These are phyloP conservation scores for Drosophila carrolli DNA, from an alignment of 1,140 invertebrate genomes.

Conservation along the genomic window DNA sequence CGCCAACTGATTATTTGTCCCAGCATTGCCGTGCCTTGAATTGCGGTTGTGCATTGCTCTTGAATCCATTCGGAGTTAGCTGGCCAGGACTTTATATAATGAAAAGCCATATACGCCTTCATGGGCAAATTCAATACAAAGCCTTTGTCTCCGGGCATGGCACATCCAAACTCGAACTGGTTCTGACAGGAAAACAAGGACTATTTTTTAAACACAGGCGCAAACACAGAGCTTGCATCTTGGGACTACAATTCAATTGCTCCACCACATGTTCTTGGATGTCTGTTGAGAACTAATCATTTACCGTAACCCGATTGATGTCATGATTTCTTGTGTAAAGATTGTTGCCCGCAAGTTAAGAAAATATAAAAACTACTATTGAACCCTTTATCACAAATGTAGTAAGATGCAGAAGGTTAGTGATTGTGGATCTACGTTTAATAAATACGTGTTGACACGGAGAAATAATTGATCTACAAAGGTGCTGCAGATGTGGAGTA, in stretches of 20 bases:
- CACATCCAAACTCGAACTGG: background rate
- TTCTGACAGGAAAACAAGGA: conserved; percentile 20
- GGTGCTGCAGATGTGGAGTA: no score
- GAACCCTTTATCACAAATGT: no score
- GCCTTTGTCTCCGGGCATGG: conserved; percentile 52
- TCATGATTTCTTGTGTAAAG: background rate
- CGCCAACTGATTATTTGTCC: background rate
- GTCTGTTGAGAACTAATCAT: background rate
- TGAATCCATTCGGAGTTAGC: conserved; percentile 33
- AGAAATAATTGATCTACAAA: no score
- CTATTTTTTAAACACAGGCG: conserved; percentile 40
- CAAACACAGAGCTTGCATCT: conserved; percentile 34
- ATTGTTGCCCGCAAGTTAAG: background rate
- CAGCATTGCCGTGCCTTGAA: conserved; percentile 34
- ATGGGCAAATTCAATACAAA: conserved; percentile 52
- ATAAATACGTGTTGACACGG: no score
- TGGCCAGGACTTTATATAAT: conserved; percentile 48
- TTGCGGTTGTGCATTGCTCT: conserved; percentile 61
- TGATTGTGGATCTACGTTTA: no score
- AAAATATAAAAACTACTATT: no score
- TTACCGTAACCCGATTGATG: background rate
- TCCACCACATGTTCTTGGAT: background rate
- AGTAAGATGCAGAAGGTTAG: no score
- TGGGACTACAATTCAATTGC: background rate
- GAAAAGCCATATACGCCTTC: conserved; percentile 63